A percentile compares a stretch with the other conserved stretches of the same genome.
phyloP scores from a whole-genome alignment of 2,888 invertebrate genomes.

The Agrilus mali region DNA sequence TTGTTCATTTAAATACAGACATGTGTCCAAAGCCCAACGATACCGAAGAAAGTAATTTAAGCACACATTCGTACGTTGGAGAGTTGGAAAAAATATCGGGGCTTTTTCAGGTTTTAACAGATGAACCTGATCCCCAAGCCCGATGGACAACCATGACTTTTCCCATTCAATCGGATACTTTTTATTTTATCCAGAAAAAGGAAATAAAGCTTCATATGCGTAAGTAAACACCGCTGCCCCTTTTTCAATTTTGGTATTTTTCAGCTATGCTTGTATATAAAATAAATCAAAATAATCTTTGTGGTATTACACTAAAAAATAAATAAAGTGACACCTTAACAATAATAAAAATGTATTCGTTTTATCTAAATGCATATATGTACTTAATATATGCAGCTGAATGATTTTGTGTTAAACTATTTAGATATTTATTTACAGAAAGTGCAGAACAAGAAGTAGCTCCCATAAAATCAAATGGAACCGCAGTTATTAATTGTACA shows the following conservation, averaged over 20 bases:
- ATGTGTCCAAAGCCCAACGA: constrained; percentile 80
- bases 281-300: no score
- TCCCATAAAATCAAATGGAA: constrained; percentile 44
- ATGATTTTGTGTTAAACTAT: not conserved
- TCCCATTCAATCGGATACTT: constrained; percentile 59
- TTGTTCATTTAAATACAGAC: constrained; percentile 49
- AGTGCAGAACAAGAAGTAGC: constrained; percentile 49
- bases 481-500: constrained; percentile 69
- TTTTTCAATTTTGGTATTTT: no score
- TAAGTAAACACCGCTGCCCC: constrained; percentile 34
- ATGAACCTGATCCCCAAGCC: constrained; percentile 60
- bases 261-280: no score
- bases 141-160: constrained; percentile 80
- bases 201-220: constrained; percentile 54
- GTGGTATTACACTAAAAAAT: no score
- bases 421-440: constrained; percentile 35
- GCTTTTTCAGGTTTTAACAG: constrained; percentile 70
- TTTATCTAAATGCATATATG: no score
- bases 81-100: constrained; percentile 75
- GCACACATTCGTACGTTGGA: constrained; percentile 74
- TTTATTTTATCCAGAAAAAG: constrained; percentile 51
- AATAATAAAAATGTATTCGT: no score
- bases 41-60: constrained; percentile 54
- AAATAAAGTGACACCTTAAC: no score
- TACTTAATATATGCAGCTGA: no score